Evolutionary conservation across 2,888 invertebrate genomes (phyloP), one percentile per base, ranked within the genome.

Genomic region (Protodeltote pygarga): DNA sequence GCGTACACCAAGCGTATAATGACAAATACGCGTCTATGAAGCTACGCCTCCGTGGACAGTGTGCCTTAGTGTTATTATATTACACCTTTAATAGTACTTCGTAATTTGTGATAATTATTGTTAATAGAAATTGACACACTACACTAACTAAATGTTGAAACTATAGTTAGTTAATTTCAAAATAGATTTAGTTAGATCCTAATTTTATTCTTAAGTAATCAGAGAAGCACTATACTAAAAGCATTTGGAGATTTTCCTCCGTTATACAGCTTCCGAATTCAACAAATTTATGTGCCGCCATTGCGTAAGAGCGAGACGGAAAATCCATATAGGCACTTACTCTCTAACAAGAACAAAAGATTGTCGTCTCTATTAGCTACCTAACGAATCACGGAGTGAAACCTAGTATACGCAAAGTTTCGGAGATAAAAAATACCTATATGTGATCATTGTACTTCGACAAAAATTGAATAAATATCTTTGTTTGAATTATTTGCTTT

Each of bases 311-410:
- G 74, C 60, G 76, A 70, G 82, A 78, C 47, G 49, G 66, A 59
- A 40, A 57, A 66, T 47, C 54, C 62, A 77, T 69, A 66, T 68
- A 72, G 72, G 74, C 79, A 81, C 82, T 82, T 78, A 77, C 73
- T 60, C 65, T 71, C 71, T 83, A 83, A 81, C 82, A 81, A 83
- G 86, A 86, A 88, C 83, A 83, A 87, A 88, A 86, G 82, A 78
- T 79, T 85, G 84, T 85, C 87, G 86, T 83, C 80, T 81, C 79
- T 86, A 84, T 86, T 85, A 85, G 82, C 77, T 81, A 77, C 73
- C 77, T 77, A 81, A 81, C 75, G 79, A 76, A 81, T 77, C 79
- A 74, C 74, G 65, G 51, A 67, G 61, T 58, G 59, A 50, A 31
- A 54, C 35, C 48, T 45, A 80, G 86, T 79, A 83, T 51, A 81